These are phyloP conservation scores for Halictus quadricinctus DNA, from an alignment of 2,888 invertebrate genomes.

Conservation along the genomic window DNA sequence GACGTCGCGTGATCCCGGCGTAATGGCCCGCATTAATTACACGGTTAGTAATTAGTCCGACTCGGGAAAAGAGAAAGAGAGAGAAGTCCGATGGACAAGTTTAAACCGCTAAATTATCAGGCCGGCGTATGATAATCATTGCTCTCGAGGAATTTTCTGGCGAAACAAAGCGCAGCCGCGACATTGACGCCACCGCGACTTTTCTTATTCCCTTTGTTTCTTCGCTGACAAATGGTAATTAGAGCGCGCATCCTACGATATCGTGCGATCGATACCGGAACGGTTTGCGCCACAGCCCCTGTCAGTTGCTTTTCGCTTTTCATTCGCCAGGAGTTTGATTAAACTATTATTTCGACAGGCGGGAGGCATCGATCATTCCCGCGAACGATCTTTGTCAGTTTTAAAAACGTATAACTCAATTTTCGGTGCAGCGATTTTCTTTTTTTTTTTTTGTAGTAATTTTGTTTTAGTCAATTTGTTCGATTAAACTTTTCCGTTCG, in stretches of 20 bases:
- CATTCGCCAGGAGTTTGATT: slow-evolving; percentile 19
- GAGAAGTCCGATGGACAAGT: slow-evolving; percentile 31
- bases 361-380: background rate
- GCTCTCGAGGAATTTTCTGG: slow-evolving; percentile 35
- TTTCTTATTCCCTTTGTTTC: slow-evolving; percentile 46
- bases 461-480: background rate
- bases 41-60: slow-evolving; percentile 53
- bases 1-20: slow-evolving; percentile 22
- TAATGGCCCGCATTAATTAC: slow-evolving; percentile 56
- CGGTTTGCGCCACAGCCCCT: slow-evolving; percentile 10
- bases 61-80: slow-evolving; percentile 7
- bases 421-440: background rate
- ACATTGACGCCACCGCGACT: background rate
- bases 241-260: slow-evolving; percentile 24
- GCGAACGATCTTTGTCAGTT: background rate
- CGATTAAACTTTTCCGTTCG: background rate
- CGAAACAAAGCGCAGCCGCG: slow-evolving; percentile 12
- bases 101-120: slow-evolving; percentile 28
- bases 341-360: slow-evolving; percentile 10
- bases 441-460: too few species aligned
- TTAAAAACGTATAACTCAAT: background rate
- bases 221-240: slow-evolving; percentile 46
- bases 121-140: slow-evolving; percentile 50
- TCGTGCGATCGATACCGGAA: slow-evolving; percentile 24
- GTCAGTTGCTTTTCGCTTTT: slow-evolving; percentile 11